Conservation (phyloP, 1,140 invertebrate genomes). For the Notospermus geniculatus region DNA sequence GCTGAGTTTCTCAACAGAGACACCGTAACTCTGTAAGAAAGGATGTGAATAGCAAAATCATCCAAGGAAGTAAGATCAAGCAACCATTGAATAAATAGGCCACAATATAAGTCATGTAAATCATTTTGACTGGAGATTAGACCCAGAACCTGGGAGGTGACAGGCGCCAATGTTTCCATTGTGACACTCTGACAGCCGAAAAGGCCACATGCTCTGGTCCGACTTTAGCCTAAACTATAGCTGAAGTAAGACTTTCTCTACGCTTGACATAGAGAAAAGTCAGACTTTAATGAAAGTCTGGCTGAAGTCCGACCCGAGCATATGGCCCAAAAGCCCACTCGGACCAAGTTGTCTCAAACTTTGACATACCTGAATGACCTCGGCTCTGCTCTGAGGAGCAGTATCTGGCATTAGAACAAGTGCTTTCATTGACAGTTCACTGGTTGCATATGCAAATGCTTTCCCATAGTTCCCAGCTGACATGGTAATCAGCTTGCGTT, state of each 20-base stretch:
- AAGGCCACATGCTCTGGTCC: no score
- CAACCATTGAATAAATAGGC: conserved; percentile 2
- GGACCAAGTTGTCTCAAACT: no score
- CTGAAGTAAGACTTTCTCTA: no score
- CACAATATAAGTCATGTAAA: background rate
- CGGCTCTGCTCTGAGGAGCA: conserved; percentile 35
- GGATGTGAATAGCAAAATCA: no score
- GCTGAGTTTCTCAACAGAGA: conserved; percentile 32
- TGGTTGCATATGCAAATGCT: conserved; percentile 41
- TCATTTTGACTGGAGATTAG: background rate
- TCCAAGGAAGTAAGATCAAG: no score
- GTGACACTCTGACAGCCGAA: no score
- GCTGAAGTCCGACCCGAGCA: no score
- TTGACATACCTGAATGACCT: conserved; percentile 38
- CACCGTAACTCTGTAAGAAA: conserved; percentile 38
- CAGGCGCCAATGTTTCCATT: no score
- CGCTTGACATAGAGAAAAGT: no score
- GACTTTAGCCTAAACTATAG: no score
- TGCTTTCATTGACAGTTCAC: conserved; percentile 27
- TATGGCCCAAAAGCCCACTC: no score
- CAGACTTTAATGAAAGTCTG: no score
- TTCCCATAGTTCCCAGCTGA: conserved; percentile 53
- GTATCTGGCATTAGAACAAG: conserved; percentile 42
- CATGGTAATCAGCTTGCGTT: conserved; percentile 35
- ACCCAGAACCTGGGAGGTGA: background rate